These are phyloP conservation scores for Scarus forsteni DNA, from an alignment of 2,797 vertebrate species.

Conservation along the genomic window DNA sequence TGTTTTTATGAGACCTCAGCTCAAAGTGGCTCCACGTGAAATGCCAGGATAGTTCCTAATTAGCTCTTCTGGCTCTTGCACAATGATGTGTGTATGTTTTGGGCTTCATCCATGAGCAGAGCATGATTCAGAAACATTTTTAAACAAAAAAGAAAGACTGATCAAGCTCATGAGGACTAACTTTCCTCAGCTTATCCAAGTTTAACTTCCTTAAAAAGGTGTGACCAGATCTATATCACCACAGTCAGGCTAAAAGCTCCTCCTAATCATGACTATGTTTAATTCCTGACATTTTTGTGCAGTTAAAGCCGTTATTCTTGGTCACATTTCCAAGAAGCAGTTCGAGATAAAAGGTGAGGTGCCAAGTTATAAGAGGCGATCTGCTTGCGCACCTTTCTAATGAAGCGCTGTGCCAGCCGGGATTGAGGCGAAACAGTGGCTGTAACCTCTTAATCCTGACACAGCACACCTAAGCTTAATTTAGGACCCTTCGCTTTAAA, in stretches of 20 bases:
- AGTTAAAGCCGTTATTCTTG: not conserved
- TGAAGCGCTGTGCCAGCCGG: not conserved
- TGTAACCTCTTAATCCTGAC: conserved; percentile 64
- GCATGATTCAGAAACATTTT: not conserved
- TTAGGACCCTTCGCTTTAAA: conserved; percentile 56
- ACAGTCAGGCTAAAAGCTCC: not conserved
- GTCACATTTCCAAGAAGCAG: conserved; percentile 32
- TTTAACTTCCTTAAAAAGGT: conserved; percentile 36
- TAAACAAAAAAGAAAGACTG: not conserved
- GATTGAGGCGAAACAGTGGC: conserved; percentile 27
- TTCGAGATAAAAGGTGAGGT: conserved; percentile 23
- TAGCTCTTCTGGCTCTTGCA: no score
- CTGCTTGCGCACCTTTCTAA: conserved; percentile 38
- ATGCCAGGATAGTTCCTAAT: no score
- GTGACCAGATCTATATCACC: not conserved
- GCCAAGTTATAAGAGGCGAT: conserved; percentile 19
- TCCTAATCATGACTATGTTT: not conserved
- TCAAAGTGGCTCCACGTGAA: no score
- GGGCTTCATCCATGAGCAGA: not conserved
- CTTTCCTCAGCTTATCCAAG: not conserved
- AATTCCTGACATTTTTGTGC: not conserved
- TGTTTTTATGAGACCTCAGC: no score
- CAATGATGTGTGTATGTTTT: not conserved
- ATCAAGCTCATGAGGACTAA: conserved; percentile 13
- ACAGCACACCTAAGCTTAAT: conserved; percentile 39